phyloP scores from a whole-genome alignment of 92 coral and sea anemone genomes.

The Parazoanthus atlanticus region DNA sequence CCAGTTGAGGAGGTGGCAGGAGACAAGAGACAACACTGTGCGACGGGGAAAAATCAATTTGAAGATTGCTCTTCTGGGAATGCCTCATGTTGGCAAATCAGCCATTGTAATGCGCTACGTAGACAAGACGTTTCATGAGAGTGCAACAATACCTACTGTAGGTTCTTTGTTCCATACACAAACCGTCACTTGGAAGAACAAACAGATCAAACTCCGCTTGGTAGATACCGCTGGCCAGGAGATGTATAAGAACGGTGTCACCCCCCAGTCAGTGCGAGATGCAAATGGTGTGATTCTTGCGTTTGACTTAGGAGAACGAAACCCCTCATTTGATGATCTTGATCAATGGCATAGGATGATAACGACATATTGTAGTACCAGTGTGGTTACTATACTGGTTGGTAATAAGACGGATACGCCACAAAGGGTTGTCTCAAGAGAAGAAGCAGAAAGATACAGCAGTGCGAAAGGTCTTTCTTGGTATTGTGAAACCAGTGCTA shows the following conservation, averaged over 20 bases:
- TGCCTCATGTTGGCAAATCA: conserved; percentile 55
- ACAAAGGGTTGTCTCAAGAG: not conserved
- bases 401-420: conserved; percentile 1
- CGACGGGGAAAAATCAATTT: not conserved
- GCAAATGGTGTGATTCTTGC: conserved; percentile 19
- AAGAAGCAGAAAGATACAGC: conserved; percentile 21
- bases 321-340: not conserved
- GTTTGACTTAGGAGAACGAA: conserved; percentile 26
- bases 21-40: conserved; percentile 38
- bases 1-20: conserved; percentile 33
- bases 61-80: conserved; percentile 39
- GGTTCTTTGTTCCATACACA: not conserved
- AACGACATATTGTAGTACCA: not conserved
- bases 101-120: conserved; percentile 30
- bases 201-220: not conserved
- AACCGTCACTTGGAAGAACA: not conserved
- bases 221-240: conserved; percentile 41
- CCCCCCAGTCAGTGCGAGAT: not conserved
- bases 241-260: not conserved
- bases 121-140: not conserved
- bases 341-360: conserved; percentile 3
- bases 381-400: conserved; percentile 10
- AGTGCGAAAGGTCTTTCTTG: not conserved
- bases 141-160: not conserved
- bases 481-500: conserved; percentile 28